Conservation (phyloP, 2,888 invertebrate genomes). For the Tiliacea aurago region DNA sequence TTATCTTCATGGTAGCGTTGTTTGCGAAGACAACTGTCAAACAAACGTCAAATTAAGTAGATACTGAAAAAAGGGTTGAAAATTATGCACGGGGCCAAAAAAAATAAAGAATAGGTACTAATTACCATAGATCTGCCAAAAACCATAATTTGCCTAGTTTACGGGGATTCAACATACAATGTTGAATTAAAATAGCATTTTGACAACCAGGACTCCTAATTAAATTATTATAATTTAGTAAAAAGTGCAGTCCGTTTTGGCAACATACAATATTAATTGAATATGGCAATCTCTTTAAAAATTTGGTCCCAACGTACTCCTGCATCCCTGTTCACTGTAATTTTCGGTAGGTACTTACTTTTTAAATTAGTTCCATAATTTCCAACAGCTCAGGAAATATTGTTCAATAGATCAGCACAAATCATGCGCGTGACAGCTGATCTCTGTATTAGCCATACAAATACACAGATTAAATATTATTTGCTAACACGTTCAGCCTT, state of each 20-base stretch:
- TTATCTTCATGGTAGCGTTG: background rate
- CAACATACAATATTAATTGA: background rate
- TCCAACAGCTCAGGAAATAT: background rate
- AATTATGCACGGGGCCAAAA: background rate
- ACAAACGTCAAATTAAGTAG: background rate
- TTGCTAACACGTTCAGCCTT: slow-evolving; percentile 52
- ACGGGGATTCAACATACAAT: no score
- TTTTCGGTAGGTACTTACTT: background rate
- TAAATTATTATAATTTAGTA: background rate
- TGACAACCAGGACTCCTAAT: background rate
- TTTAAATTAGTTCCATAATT: slow-evolving; percentile 1
- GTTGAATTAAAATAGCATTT: background rate
- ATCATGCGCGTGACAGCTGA: slow-evolving; percentile 65
- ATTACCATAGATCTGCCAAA: background rate
- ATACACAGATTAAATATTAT: slow-evolving; percentile 57
- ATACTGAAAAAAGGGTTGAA: no score
- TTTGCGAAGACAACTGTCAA: background rate
- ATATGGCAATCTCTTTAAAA: no score
- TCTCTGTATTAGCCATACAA: slow-evolving; percentile 45
- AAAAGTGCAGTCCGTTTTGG: background rate
- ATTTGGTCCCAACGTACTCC: background rate
- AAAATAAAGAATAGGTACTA: no score
- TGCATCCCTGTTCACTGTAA: background rate
- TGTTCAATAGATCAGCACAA: slow-evolving; percentile 27
- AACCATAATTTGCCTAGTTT: no score